A percentile compares a stretch with the other conserved stretches of the same genome.
Evolutionary conservation across 92 coral and sea anemone genomes (phyloP).

Genomic region (Meandrina meandrites): DNA sequence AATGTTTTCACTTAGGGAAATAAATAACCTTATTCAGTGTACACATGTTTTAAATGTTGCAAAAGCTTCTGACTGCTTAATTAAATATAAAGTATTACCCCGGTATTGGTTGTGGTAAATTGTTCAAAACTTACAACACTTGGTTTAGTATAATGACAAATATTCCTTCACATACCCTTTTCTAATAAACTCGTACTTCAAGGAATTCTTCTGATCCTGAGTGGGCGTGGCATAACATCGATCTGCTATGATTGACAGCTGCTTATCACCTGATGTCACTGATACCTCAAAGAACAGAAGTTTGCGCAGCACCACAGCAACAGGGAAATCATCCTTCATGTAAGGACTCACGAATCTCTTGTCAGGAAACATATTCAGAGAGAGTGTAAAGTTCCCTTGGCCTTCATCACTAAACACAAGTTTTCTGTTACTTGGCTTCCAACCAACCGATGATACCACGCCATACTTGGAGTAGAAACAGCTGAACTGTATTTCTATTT

Average conservation of each 20-base stretch:
- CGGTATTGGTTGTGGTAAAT: too few species aligned
- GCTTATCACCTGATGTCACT: conserved; percentile 43
- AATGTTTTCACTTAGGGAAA: too few species aligned
- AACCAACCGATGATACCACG: conserved; percentile 13
- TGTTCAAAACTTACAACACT: too few species aligned
- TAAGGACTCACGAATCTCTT: conserved; percentile 34
- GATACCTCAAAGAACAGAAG: conserved; percentile 43
- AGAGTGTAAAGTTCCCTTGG: conserved; percentile 39
- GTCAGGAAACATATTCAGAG: conserved; percentile 45
- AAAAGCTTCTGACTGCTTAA: too few species aligned
- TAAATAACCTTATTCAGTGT: too few species aligned
- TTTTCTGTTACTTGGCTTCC: conserved; percentile 37
- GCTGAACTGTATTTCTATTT: too few species aligned
- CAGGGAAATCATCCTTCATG: conserved; percentile 38
- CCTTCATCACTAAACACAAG: conserved; percentile 25
- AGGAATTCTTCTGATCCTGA: not conserved
- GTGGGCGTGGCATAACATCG: conserved; percentile 49
- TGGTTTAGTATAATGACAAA: too few species aligned
- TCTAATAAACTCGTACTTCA: conserved; percentile 16
- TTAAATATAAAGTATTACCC: too few species aligned
- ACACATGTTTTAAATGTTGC: too few species aligned
- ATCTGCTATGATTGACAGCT: conserved; percentile 42
- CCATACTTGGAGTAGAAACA: too few species aligned
- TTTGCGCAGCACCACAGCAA: conserved; percentile 37
- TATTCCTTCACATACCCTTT: not conserved